phyloP scores from a whole-genome alignment of 64 coral and sea anemone species.

The Stylophora pistillata region DNA sequence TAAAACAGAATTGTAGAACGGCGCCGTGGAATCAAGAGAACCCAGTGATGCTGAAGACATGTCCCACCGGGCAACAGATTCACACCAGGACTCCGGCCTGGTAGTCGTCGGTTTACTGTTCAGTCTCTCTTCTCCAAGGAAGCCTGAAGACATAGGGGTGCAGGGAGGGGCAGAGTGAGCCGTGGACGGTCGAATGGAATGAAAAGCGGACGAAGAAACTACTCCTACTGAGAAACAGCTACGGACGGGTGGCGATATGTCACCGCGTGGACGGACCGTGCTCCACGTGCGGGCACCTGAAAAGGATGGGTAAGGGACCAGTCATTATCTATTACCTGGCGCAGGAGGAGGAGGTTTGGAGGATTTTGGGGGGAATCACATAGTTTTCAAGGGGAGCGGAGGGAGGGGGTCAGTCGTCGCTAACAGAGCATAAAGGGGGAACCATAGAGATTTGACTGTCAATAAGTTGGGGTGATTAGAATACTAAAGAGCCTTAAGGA shows the following conservation, averaged over 20 bases:
- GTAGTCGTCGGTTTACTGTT: background rate
- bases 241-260: constrained; percentile 76
- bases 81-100: constrained; percentile 4
- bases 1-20: constrained; percentile 14
- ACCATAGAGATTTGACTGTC: too few species aligned
- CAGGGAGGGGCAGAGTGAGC: constrained; percentile 80
- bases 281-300: constrained; percentile 75
- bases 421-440: too few species aligned
- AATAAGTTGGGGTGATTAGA: too few species aligned
- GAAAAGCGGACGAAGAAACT: constrained; percentile 61
- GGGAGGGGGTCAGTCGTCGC: too few species aligned
- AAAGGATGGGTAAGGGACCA: background rate
- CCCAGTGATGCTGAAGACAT: constrained; percentile 59
- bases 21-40: constrained; percentile 69
- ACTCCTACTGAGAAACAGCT: constrained; percentile 59
- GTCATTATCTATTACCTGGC: background rate
- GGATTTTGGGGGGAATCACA: too few species aligned
- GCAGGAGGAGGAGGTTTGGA: background rate
- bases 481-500: too few species aligned
- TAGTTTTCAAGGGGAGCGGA: too few species aligned
- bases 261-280: constrained; percentile 52
- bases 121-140: background rate
- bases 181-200: constrained; percentile 61
- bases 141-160: constrained; percentile 57
- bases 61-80: constrained; percentile 5